Percentiles rank a stretch among this genome's conserved stretches.
phyloP scores from a whole-genome alignment of 1,140 invertebrate species.

The Archivesica marissinica region DNA sequence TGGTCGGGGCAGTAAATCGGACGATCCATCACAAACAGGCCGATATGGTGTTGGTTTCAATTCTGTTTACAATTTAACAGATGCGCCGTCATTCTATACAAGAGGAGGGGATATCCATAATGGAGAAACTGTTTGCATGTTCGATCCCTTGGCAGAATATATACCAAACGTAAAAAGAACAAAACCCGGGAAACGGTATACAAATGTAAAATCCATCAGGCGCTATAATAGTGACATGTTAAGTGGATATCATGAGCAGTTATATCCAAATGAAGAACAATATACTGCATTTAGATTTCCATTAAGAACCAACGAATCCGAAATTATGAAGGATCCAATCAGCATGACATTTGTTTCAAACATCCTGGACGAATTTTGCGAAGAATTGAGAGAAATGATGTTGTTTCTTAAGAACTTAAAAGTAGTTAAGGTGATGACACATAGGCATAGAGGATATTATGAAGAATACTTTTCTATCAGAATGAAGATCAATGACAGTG shows the following conservation, averaged over 20 bases:
- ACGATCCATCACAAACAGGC: constrained; percentile 21
- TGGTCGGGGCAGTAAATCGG: constrained; percentile 31
- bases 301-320: constrained; percentile 66
- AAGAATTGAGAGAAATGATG: constrained; percentile 70
- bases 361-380: constrained; percentile 69
- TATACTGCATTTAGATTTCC: constrained; percentile 67
- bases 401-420: constrained; percentile 77
- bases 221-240: not conserved
- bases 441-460: not conserved
- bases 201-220: not conserved
- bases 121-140: constrained; percentile 39
- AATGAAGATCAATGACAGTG: constrained; percentile 37
- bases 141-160: constrained; percentile 35
- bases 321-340: constrained; percentile 66
- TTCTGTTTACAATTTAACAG: constrained; percentile 48
- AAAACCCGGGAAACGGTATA: constrained; percentile 29
- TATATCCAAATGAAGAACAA: not conserved
- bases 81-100: constrained; percentile 40
- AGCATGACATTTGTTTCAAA: constrained; percentile 50
- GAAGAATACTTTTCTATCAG: constrained; percentile 59
- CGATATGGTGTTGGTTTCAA: constrained; percentile 54
- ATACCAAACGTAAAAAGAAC: not conserved
- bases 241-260: constrained; percentile 2
- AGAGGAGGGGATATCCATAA: not conserved
- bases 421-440: constrained; percentile 62